Conservation (phyloP, 2,888 invertebrate species). For the Tetheella fluctuosa region DNA sequence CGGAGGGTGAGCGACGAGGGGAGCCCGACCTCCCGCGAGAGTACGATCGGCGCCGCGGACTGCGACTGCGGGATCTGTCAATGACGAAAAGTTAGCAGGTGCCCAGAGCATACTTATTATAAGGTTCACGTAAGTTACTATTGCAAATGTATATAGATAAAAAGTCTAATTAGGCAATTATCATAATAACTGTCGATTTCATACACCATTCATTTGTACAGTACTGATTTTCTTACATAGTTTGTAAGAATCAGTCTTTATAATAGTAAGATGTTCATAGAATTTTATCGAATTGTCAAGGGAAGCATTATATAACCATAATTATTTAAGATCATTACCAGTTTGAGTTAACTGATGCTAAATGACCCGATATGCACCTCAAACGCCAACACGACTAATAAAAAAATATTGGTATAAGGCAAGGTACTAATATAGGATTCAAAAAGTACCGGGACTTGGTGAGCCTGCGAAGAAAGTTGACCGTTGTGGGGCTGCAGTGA, state of each 20-base stretch:
- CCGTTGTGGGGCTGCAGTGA: constrained; percentile 76
- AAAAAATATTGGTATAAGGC: constrained; percentile 66
- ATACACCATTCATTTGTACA: constrained; percentile 1
- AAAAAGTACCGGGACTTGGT: constrained; percentile 82
- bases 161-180: not conserved
- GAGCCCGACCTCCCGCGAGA: constrained; percentile 76
- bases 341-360: constrained; percentile 16
- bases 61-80: constrained; percentile 76
- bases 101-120: not conserved
- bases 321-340: constrained; percentile 8
- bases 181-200: not conserved
- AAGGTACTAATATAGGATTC: constrained; percentile 81
- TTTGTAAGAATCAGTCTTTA: not conserved
- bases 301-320: not conserved
- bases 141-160: not conserved
- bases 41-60: constrained; percentile 75
- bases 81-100: not conserved
- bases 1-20: constrained; percentile 74
- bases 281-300: not conserved
- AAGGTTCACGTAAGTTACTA: not conserved
- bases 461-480: constrained; percentile 72
- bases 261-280: not conserved
- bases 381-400: constrained; percentile 54
- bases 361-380: constrained; percentile 50
- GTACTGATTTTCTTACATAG: not conserved